Base-by-base conservation (phyloP, 2,797 vertebrate genomes). In the Molothrus aeneus region DNA sequence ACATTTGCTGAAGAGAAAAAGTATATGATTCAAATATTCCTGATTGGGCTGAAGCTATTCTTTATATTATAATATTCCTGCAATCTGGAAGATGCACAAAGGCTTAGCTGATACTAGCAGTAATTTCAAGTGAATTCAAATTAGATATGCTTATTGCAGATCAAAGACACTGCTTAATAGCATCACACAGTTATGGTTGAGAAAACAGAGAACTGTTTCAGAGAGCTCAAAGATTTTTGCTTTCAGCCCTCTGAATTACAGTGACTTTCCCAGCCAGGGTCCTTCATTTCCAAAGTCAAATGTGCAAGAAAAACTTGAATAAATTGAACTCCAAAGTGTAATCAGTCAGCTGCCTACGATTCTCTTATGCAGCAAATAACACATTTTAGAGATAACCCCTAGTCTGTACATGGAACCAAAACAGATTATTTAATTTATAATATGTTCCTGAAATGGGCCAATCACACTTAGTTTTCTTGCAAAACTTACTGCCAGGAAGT, bases 41-140 rank as follows among this genome's bases (percentile, higher is more conserved):
- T 54, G 16, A 29, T 85, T 82, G 25, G 56, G 57, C 57, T 80
- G 50, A 87, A 84, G 47, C 42, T 91, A 73, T 64, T 83, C 38
- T 71, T 94, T 82, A 34, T 36, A 31, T n/a, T 82, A 90, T 54
- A 82, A 71, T 59, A 93, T 28, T 80, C 17, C 25, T 64, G 32
- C 80, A 95, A 47, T 86, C 34, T 38, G 40, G 64, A 86, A 61
- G 63, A 73, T 86, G 32, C 25, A 91, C 70, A 66, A 91, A 91
- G 34, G 22, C 29, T 74, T 57, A 84, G 70, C 26, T 72, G 69
- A 43, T 74, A 86, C 29, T 48, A 78, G 48, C n/a, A 74, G 66
- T 54, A 83, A 82, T 92, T 94, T 54, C 65, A 95, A 95, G 71
- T 86, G 78, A 94, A 96, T 95, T 93, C 43, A 91, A 95, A 94